These are phyloP conservation scores for Mesochorus sp. DNA, from an alignment of 2,888 invertebrate species.

Conservation along the genomic window DNA sequence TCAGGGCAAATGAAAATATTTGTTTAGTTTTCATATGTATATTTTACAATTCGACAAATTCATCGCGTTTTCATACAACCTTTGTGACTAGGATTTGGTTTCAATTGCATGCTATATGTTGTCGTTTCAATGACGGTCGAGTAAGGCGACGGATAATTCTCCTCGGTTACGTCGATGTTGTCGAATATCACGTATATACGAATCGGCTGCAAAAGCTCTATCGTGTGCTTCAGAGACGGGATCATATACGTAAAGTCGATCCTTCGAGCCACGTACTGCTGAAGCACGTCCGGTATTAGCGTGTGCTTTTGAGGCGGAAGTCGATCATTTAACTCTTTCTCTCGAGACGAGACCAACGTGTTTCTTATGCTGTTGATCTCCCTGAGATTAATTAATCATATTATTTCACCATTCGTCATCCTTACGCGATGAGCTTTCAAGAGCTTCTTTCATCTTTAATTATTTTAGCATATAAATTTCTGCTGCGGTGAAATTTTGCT, in stretches of 20 bases:
- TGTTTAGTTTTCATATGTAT: too few relatives aligned
- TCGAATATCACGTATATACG: conserved; percentile 88
- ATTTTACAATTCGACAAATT: too few relatives aligned
- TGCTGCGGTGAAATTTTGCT: too few relatives aligned
- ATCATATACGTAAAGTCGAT: conserved; percentile 83
- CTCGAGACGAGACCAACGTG: conserved; percentile 83
- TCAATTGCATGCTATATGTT: conserved; percentile 85
- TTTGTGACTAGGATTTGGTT: conserved; percentile 70
- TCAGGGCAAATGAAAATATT: background rate
- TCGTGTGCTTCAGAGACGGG: conserved; percentile 71
- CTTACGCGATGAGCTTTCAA: too few relatives aligned
- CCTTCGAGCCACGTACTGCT: conserved; percentile 86
- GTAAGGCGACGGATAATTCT: conserved; percentile 85
- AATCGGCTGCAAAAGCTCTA: conserved; percentile 85
- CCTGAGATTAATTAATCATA: conserved; percentile 81
- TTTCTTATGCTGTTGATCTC: conserved; percentile 84
- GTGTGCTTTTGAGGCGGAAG: conserved; percentile 86
- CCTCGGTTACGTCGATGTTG: conserved; percentile 88
- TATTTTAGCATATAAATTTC: too few relatives aligned
- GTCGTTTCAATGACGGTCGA: conserved; percentile 85
- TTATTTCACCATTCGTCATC: background rate
- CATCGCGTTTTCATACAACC: too few relatives aligned
- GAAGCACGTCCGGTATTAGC: conserved; percentile 87
- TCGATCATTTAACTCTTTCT: conserved; percentile 83
- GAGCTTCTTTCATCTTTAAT: background rate